A percentile compares a stretch with the other conserved stretches of the same genome.
These are phyloP conservation scores for Falco berigora DNA, from an alignment of 2,797 vertebrate genomes.

Conservation along the genomic window DNA sequence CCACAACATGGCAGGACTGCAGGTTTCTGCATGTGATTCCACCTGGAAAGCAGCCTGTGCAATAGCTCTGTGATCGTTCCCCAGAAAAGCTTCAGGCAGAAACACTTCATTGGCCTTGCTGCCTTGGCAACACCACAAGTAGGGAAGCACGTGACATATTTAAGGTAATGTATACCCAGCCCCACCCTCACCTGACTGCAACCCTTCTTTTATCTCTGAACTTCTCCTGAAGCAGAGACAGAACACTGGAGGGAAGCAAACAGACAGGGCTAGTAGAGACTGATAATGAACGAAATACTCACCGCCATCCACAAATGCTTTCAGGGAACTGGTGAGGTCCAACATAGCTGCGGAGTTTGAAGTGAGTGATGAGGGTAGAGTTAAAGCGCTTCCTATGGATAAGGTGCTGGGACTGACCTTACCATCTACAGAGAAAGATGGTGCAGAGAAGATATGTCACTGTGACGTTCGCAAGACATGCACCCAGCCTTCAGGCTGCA, in stretches of 20 bases:
- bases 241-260: neutral
- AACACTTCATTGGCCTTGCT: slow-evolving; percentile 29
- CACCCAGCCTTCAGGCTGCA: neutral
- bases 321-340: slow-evolving; percentile 82
- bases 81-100: slow-evolving; percentile 38
- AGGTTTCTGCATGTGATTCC: slow-evolving; percentile 31
- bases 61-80: neutral
- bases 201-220: slow-evolving; percentile 27
- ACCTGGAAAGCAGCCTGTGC: slow-evolving; percentile 17
- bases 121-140: slow-evolving; percentile 37
- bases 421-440: slow-evolving; percentile 74
- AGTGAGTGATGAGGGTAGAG: slow-evolving; percentile 74
- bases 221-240: neutral
- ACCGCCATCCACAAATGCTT: slow-evolving; percentile 84
- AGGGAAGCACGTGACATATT: slow-evolving; percentile 43
- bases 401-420: slow-evolving; percentile 79
- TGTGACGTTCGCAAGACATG: neutral
- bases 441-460: slow-evolving; percentile 42
- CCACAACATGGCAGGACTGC: neutral
- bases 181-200: slow-evolving; percentile 55
- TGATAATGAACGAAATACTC: slow-evolving; percentile 35
- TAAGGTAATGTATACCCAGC: slow-evolving; percentile 19
- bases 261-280: neutral
- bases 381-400: slow-evolving; percentile 77
- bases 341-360: slow-evolving; percentile 78